Evolutionary conservation across 1,140 invertebrate species (phyloP), one percentile per base, ranked within the genome.

Genomic region (Fopius arisanus): DNA sequence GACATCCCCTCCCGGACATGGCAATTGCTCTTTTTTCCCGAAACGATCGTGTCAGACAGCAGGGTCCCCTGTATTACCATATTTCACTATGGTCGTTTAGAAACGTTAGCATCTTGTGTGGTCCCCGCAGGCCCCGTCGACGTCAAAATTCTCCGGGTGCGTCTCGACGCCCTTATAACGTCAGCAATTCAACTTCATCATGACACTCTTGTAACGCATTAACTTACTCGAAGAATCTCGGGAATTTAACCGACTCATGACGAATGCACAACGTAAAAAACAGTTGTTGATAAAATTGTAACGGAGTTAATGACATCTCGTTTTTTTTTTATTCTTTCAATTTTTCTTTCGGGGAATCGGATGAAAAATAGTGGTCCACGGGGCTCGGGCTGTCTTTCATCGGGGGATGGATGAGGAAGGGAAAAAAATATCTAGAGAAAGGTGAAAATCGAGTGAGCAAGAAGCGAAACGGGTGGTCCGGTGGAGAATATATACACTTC

Each of bases 1-100:
- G 16, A 29, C 29, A 62, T 37, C 26, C 51, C 54, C 54, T 37
- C 33, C 62, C 48, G 19, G 9, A 71, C 40, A 19, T 41, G n/a
- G n/a, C n/a, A 28, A 41, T 70, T 59, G 33, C 48, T 23, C 31
- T 26, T 66, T 54, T 67, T 72, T 67, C 28, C 28, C 16, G 33
- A 23, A 21, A 63, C 67, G 59, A 74, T 68, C 70, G 41, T 68
- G 43, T 68, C 63, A 73, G 66, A 68, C 66, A 74, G 48, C 75
- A 75, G 73, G 76, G 70, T 77, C 67, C 66, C 59, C 72, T 71
- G 75, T 78, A 84, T 83, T 83, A 84, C 81, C 82, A 82, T 85
- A 83, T 85, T 85, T 85, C 82, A 84, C 79, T 79, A 80, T 80
- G 80, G 83, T 84, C 81, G 78, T 85, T 83, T 82, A 77, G 80